These are phyloP conservation scores for Etheostoma perlongum DNA, from an alignment of 2,797 vertebrate genomes.

Conservation along the genomic window DNA sequence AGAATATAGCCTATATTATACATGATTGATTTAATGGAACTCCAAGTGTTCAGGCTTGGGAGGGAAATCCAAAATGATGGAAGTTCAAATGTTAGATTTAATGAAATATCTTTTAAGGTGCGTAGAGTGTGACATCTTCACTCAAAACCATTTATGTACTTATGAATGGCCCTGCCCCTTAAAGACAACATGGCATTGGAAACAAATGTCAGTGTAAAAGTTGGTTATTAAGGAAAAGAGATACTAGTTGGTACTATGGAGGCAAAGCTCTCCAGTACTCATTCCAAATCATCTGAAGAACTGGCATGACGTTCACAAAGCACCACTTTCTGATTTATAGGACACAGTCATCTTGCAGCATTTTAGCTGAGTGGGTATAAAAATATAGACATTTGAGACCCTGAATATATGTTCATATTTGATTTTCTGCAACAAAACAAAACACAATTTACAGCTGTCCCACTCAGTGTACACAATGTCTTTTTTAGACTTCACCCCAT, in stretches of 20 bases:
- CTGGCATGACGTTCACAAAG: slow-evolving; percentile 73
- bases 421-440: slow-evolving; percentile 78
- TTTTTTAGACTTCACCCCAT: slow-evolving; percentile 59
- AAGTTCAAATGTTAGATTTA: slow-evolving; percentile 54
- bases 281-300: slow-evolving; percentile 66
- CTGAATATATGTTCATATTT: slow-evolving; percentile 85
- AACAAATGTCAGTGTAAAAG: slow-evolving; percentile 72
- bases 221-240: slow-evolving; percentile 69
- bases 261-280: slow-evolving; percentile 62
- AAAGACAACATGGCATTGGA: slow-evolving; percentile 61
- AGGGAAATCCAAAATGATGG: slow-evolving; percentile 54
- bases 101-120: slow-evolving; percentile 69
- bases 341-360: slow-evolving; percentile 81
- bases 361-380: slow-evolving; percentile 85
- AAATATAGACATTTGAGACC: slow-evolving; percentile 88
- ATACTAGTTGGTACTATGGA: slow-evolving; percentile 68
- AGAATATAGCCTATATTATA: slow-evolving; percentile 60
- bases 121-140: slow-evolving; percentile 61
- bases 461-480: slow-evolving; percentile 69
- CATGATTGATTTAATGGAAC: slow-evolving; percentile 62
- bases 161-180: slow-evolving; percentile 50
- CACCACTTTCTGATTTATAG: slow-evolving; percentile 76
- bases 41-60: slow-evolving; percentile 45
- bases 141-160: slow-evolving; percentile 58
- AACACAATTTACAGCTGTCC: slow-evolving; percentile 79